phyloP scores from a whole-genome alignment of 1,140 invertebrate species.

The Rhopalosiphum padi region DNA sequence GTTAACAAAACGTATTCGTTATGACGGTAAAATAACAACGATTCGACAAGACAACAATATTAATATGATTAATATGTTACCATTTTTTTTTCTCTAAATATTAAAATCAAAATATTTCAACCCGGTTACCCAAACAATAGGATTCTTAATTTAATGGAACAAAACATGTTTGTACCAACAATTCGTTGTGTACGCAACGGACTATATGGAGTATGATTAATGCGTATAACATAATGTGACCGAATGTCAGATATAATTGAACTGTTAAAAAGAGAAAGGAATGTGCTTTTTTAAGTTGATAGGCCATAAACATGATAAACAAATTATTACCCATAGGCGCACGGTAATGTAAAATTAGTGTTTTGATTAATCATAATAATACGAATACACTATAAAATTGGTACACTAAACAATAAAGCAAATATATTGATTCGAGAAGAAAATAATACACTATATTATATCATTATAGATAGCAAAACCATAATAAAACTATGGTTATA shows the following conservation, averaged over 20 bases:
- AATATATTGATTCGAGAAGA: background rate
- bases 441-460: background rate
- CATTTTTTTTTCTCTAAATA: background rate
- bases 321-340: background rate
- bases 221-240: background rate
- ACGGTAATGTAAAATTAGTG: background rate
- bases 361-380: background rate
- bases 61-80: background rate
- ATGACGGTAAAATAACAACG: background rate
- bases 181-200: background rate
- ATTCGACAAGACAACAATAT: background rate
- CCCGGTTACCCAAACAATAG: background rate
- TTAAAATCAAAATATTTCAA: background rate
- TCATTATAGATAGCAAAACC: too few species aligned
- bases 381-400: background rate
- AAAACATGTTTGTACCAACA: background rate
- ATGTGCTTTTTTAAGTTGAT: background rate
- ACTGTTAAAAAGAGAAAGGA: background rate
- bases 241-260: background rate
- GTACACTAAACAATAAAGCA: background rate
- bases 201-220: background rate
- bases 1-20: background rate
- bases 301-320: background rate
- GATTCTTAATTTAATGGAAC: background rate
- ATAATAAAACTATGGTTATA: too few species aligned